Evolutionary conservation across 2,888 invertebrate species (phyloP), one percentile per base, ranked within the genome.

Genomic region (Microctonus aethiopoides): DNA sequence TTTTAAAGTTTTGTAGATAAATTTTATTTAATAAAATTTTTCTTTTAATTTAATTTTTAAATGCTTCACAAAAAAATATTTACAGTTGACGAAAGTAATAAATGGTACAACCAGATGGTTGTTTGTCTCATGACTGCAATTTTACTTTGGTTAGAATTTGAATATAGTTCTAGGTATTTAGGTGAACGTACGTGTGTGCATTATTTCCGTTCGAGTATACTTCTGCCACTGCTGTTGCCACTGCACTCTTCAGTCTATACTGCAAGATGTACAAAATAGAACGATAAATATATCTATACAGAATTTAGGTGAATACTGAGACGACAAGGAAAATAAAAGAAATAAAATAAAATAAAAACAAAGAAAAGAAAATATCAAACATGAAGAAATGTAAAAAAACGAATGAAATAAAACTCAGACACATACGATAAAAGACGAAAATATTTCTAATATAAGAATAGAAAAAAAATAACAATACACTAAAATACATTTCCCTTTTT

Each of bases 91-190:
- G n/a, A 39, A 39, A 39, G 39, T n/a, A 39, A 39, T n/a, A n/a
- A 39, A n/a, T n/a, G 39, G 10, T 34, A 39, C n/a, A n/a, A n/a
- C n/a, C 39, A 39, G 39, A 39, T 39, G 39, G 26, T 34, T 32
- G 20, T 32, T 60, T 24, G 32, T 9, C 34, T 60, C 39, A n/a
- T 16, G 2, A 60, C 13, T n/a, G n/a, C n/a, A 2, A 36, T 39
- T 36, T 13, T 34, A 32, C 60, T n/a, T 39, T 39, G 39, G 39
- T 39, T 39, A n/a, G 63, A 62, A 72, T 70, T 75, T 73, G 78
- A 78, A 77, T 78, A 76, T 75, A 78, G 74, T 74, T 77, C 64
- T 66, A 76, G 79, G 79, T 80, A 80, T 81, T 81, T 80, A 76
- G 78, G 78, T 75, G 79, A 79, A 75, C 77, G 70, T 75, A 57